Percentiles rank a stretch among this genome's conserved stretches.
Evolutionary conservation across 2,797 vertebrate genomes (phyloP).

Genomic region (Morus bassanus): DNA sequence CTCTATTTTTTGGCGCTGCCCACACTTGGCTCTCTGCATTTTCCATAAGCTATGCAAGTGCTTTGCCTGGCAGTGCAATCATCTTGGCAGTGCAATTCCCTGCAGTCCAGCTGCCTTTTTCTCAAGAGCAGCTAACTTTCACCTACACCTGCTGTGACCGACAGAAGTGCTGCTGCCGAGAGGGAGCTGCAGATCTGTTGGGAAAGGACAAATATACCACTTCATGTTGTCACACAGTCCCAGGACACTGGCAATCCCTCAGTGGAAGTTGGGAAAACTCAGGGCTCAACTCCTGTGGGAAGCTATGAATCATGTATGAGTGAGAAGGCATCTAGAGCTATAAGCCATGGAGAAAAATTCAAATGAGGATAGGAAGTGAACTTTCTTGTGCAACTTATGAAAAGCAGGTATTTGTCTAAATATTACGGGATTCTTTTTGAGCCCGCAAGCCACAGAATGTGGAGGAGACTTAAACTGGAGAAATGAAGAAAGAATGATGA

Average conservation of each 20-base stretch:
- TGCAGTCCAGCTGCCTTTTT: neutral
- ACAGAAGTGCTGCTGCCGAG: neutral
- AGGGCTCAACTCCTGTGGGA: neutral
- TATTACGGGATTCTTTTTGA: rapidly evolving
- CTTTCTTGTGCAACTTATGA: neutral
- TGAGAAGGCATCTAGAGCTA: neutral
- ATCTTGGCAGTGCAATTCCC: neutral
- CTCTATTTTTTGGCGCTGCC: neutral
- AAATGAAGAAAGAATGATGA: neutral
- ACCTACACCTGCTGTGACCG: neutral
- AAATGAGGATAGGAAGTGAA: neutral
- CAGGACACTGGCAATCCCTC: neutral
- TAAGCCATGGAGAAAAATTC: neutral
- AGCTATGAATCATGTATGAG: neutral
- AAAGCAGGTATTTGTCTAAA: neutral
- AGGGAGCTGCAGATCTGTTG: neutral
- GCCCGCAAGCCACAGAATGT: neutral
- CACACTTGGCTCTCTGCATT: neutral
- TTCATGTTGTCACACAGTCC: neutral
- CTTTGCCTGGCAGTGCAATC: neutral
- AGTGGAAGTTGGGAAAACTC: neutral
- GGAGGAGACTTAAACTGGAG: neutral
- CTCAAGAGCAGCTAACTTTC: neutral
- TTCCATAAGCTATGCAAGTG: neutral
- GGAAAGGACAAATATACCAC: neutral